Conservation (phyloP, 2,888 invertebrate genomes). For the Limnephilus marmoratus region DNA sequence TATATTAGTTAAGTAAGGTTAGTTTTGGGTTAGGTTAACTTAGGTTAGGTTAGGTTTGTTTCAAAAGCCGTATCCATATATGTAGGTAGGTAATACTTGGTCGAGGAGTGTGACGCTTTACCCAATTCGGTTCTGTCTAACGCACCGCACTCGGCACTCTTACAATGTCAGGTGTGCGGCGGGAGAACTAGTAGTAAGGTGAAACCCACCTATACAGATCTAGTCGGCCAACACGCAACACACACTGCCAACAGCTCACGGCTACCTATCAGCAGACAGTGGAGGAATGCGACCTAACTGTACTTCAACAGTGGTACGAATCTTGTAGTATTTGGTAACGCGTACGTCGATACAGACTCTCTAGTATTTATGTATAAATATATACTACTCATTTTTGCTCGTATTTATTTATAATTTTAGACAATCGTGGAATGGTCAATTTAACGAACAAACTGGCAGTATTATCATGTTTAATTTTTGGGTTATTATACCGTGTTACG, state of each 20-base stretch:
- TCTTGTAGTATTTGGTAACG: not conserved
- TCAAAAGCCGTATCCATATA: too few species aligned
- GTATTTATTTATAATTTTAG: not conserved
- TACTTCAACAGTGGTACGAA: not conserved
- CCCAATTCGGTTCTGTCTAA: not conserved
- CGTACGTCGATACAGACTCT: not conserved
- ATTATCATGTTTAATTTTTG: too few species aligned
- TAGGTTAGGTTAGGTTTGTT: too few species aligned
- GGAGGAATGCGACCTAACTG: not conserved
- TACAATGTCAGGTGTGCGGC: not conserved
- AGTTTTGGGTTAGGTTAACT: too few species aligned
- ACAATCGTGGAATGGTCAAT: not conserved
- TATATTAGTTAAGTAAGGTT: too few species aligned
- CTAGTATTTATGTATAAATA: too few species aligned
- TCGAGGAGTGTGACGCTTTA: not conserved
- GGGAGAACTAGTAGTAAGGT: not conserved
- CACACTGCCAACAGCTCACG: not conserved
- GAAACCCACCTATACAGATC: not conserved
- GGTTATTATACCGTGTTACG: too few species aligned
- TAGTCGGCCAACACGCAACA: not conserved
- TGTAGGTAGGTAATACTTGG: too few species aligned
- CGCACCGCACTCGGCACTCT: not conserved
- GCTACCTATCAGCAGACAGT: not conserved
- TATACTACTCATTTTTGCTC: too few species aligned
- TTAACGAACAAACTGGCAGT: too few species aligned